A percentile compares a stretch with the other conserved stretches of the same genome.
Evolutionary conservation across 2,113 vertebrate species (phyloP).

Genomic region (Hylia prasina): DNA sequence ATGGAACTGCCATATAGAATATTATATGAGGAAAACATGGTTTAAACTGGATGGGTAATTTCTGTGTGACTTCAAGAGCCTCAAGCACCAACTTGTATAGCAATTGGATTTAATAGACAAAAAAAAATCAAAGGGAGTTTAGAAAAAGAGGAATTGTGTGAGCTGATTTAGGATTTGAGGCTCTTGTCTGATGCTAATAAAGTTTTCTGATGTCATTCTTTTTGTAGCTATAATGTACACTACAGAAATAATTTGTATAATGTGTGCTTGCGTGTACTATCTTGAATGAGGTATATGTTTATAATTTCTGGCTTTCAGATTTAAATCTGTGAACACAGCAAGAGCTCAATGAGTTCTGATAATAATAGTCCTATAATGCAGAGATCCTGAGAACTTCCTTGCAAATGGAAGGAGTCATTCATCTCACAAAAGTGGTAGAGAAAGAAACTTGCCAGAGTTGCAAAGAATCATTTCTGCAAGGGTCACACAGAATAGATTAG

Average conservation of each 20-base stretch:
- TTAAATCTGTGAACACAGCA: slow-evolving; percentile 21
- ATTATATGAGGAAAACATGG: not conserved
- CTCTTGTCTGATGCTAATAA: not conserved
- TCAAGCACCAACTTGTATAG: not conserved
- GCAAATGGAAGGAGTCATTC: not conserved
- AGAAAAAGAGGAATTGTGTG: not conserved
- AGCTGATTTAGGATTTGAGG: not conserved
- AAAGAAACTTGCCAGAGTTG: not conserved
- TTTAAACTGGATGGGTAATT: not conserved
- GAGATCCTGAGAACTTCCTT: slow-evolving; percentile 26
- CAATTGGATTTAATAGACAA: not conserved
- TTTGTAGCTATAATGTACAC: not conserved
- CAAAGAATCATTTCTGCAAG: not conserved
- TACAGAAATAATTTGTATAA: not conserved
- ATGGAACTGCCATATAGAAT: not conserved
- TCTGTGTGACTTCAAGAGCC: not conserved
- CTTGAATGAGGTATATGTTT: slow-evolving; percentile 21
- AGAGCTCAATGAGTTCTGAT: not conserved
- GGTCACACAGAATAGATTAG: not conserved
- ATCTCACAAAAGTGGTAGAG: not conserved
- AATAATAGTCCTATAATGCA: slow-evolving; percentile 15
- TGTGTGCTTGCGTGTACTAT: not conserved
- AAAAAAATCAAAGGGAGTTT: not conserved
- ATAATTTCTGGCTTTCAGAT: slow-evolving; percentile 25
- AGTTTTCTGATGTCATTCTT: not conserved